Evolutionary conservation across 2,113 vertebrate species (phyloP), one percentile per base, ranked within the genome.

Genomic region (Trinectes maculatus): DNA sequence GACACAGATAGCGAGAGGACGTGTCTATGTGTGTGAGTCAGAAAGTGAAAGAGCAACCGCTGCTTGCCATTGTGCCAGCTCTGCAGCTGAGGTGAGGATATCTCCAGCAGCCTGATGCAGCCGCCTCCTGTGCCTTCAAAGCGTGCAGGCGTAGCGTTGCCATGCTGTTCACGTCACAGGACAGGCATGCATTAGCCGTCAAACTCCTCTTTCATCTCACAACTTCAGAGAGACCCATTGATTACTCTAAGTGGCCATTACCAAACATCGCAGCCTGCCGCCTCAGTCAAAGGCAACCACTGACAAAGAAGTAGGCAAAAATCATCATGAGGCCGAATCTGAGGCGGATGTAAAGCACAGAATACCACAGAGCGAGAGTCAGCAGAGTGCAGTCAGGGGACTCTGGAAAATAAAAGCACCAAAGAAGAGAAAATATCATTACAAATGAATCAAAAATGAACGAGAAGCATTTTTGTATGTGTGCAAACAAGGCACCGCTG

Each of bases 191-290:
- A 90, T 90, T 89, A 89, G 85, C 90, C 88, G 91, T 92, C 91
- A 92, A 90, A 91, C 86, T 88, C 84, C 83, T 84, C 89, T 92
- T 92, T 93, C 91, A 93, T 93, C 91, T 89, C 79, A 42, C 65
- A 82, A 91, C 92, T 92, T 93, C 92, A 92, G 91, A 93, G 90
- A 74, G 84, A 63, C 81, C 84, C 87, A 92, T 92, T 92, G 92
- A 93, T 93, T 93, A 91, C 87, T 89, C 87, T 92, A 93, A 93
- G 92, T 92, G 91, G 91, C 86, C 91, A 90, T 93, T 93, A 92
- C 89, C 90, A 89, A 92, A 91, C 89, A 89, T 90, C 82, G 63
- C 22, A 77, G 77, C 52, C 79, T 73, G 85, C 79, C 60, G 86
- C 85, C 72, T 76, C 86, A 81, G 80, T 84, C 84, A 85, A 75